Evolutionary conservation across 1,140 invertebrate species (phyloP).

Genomic region (Frieseomelitta varia): DNA sequence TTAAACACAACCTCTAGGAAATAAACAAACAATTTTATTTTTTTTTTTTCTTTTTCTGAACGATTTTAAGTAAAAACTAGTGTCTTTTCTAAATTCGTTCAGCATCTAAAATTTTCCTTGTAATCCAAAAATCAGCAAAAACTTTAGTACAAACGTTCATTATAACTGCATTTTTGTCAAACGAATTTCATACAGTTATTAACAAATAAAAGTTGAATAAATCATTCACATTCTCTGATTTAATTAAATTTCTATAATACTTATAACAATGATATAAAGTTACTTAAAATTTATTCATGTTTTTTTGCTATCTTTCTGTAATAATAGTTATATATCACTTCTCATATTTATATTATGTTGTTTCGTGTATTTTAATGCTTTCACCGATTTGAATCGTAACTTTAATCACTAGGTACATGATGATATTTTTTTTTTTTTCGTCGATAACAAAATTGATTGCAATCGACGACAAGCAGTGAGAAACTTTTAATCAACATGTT

Average conservation of each 20-base stretch:
- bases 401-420: conserved; percentile 39
- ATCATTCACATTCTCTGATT: conserved; percentile 31
- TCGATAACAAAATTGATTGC: not conserved
- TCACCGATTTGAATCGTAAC: conserved; percentile 24
- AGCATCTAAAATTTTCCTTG: not conserved
- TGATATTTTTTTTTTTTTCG: conserved; percentile 19
- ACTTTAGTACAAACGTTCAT: conserved; percentile 6
- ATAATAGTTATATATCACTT: conserved; percentile 40
- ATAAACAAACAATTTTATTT: not conserved
- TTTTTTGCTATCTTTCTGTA: conserved; percentile 17
- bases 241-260: conserved; percentile 41
- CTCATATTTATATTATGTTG: conserved; percentile 20
- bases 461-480: conserved; percentile 30
- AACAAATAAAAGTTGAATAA: conserved; percentile 24
- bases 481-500: conserved; percentile 43
- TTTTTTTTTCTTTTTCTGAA: conserved; percentile 37
- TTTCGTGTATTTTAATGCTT: not conserved
- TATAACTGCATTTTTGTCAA: not conserved
- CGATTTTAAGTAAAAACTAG: not conserved
- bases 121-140: conserved; percentile 25
- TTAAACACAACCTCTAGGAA: conserved; percentile 16
- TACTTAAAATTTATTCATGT: conserved; percentile 36
- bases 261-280: conserved; percentile 45
- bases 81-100: not conserved
- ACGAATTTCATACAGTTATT: conserved; percentile 5